Percentiles rank a stretch among this genome's conserved stretches.
Conservation (phyloP, 2,797 vertebrate genomes). For the Sebastes paucispinis region DNA sequence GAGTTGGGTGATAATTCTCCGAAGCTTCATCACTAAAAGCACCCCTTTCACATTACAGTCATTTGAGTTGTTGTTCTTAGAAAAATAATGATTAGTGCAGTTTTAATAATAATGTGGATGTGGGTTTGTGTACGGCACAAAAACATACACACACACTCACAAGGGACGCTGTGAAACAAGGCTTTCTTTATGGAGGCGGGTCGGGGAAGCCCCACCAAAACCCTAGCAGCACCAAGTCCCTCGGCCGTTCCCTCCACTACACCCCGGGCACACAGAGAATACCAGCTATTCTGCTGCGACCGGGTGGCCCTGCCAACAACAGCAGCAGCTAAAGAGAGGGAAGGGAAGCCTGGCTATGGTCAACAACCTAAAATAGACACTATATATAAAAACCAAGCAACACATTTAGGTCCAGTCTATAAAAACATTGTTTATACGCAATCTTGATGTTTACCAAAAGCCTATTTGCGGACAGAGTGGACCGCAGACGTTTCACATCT, state of each 20-base stretch:
- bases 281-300: conserved; percentile 66
- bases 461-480: conserved; percentile 56
- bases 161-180: conserved; percentile 48
- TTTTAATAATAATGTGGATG: conserved; percentile 19
- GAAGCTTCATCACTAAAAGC: neutral
- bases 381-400: conserved; percentile 66
- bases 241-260: conserved; percentile 43
- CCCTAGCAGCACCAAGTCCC: conserved; percentile 52
- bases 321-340: conserved; percentile 71
- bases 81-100: conserved; percentile 4
- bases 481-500: conserved; percentile 61
- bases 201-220: conserved; percentile 78
- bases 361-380: conserved; percentile 73
- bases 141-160: conserved; percentile 3
- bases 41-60: neutral
- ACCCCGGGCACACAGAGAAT: conserved; percentile 60
- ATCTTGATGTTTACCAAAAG: conserved; percentile 69
- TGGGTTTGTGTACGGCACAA: neutral
- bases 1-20: neutral
- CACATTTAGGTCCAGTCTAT: conserved; percentile 69
- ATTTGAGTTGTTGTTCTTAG: neutral
- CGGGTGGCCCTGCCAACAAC: conserved; percentile 69
- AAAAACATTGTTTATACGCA: conserved; percentile 70
- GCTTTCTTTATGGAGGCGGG: conserved; percentile 59
- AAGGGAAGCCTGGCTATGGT: conserved; percentile 70